Evolutionary conservation across 1,140 invertebrate genomes (phyloP), one percentile per base, ranked within the genome.

Genomic region (Capitella teleta): DNA sequence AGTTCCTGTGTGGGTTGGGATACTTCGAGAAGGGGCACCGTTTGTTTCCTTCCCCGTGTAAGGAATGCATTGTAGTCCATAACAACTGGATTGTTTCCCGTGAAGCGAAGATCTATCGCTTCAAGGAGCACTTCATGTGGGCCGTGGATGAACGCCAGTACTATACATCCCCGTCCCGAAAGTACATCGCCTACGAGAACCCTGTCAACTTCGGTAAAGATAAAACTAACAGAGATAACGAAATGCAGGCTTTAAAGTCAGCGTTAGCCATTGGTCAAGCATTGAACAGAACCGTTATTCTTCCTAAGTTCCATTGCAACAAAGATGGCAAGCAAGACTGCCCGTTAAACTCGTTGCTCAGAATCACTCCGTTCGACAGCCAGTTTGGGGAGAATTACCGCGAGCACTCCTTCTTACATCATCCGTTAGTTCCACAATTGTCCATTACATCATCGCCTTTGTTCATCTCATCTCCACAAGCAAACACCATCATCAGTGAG

Each of bases 301-400:
- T 53, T 16, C 52, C 52, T 3, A 37, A 26, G n/a, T 53, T 53
- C 47, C 36, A 49, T 30, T 53, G 47, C n/a, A n/a, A n/a, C n/a
- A n/a, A n/a, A n/a, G 5, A 25, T 26, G 21, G 25, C 8, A 44
- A 25, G 4, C 5, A 36, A 28, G 23, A 4, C 5, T 53, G 46
- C 16, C 30, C 52, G 3, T 37, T 53, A 14, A 53, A 53, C 28
- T 37, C 49, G 24, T 14, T 49, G 23, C 28, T 53, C 30, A 48
- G 46, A 24, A 43, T 53, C 16, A 23, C 37, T n/a, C 18, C 36
- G 16, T 53, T 53, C 19, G 52, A 53, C 18, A 26, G 14, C 6
- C 26, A 24, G 18, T 53, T 53, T 30, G 18, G 12, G 10, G 23
- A 32, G 5, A 18, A 42, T 23, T 53, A 53, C 26, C 46, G 52